A percentile compares a stretch with the other conserved stretches of the same genome.
Evolutionary conservation across 2,113 vertebrate species (phyloP).

Genomic region (Brachypteracias leptosomus): DNA sequence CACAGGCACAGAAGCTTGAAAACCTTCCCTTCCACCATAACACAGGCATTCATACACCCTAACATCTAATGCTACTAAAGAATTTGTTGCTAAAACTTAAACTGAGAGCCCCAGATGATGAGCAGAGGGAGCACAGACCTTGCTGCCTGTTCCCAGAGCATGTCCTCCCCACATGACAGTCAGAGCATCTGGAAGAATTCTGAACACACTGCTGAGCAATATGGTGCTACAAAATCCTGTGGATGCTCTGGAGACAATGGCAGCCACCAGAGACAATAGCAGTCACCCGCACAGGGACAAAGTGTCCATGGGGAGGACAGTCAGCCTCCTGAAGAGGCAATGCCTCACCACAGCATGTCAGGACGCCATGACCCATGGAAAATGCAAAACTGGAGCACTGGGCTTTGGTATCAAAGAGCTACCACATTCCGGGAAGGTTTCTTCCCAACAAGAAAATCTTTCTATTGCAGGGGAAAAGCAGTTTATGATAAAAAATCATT

Average conservation of each 20-base stretch:
- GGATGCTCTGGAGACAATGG: neutral
- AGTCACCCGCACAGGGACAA: neutral
- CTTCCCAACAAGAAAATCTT: neutral
- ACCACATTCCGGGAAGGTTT: neutral
- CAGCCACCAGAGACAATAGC: too few relatives aligned
- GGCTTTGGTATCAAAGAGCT: neutral
- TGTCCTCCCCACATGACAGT: neutral
- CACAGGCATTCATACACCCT: neutral
- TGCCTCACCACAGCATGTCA: neutral
- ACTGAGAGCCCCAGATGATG: neutral
- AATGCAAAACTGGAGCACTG: neutral
- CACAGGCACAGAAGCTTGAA: neutral
- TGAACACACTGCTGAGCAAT: neutral
- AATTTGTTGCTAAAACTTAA: neutral
- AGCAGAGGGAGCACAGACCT: neutral
- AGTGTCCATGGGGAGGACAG: rapidly evolving
- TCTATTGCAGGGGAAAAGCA: neutral
- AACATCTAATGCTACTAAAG: neutral
- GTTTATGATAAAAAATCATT: neutral
- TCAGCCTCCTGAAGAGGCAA: neutral
- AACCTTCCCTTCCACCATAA: neutral
- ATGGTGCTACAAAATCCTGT: neutral
- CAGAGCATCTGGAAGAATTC: neutral
- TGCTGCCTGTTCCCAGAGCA: neutral
- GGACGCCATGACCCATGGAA: neutral